Conservation (phyloP, 2,113 vertebrate species). For the Nesogale talazaci region DNA sequence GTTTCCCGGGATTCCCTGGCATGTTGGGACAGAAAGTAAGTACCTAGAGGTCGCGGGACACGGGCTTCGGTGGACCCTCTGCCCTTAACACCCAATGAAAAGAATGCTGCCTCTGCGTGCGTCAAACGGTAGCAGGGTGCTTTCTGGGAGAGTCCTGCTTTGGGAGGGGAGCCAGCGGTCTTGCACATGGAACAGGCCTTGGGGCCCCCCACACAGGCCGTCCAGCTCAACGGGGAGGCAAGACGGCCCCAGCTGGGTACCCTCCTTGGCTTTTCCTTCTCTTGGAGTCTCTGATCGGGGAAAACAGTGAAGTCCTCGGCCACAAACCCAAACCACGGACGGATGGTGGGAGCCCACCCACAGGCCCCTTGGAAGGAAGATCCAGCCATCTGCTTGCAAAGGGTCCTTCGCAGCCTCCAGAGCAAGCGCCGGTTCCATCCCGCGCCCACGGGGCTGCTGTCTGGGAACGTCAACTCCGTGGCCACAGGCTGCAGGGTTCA, state of each 20-base stretch:
- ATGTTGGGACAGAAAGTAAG: constrained; percentile 98
- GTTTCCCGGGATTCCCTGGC: constrained; percentile 94
- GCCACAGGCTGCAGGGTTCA: background rate
- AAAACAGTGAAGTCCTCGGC: background rate
- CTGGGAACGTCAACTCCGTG: background rate
- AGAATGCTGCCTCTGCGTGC: background rate
- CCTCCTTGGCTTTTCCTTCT: background rate
- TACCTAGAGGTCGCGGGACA: background rate
- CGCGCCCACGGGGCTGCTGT: background rate
- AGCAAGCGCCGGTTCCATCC: background rate
- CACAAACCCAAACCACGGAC: background rate
- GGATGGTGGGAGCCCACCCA: background rate
- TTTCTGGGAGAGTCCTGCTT: background rate
- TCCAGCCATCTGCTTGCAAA: background rate
- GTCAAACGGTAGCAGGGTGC: background rate
- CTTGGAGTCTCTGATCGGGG: background rate
- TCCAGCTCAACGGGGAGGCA: background rate
- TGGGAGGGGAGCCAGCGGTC: background rate
- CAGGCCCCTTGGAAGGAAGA: background rate
- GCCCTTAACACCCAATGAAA: background rate
- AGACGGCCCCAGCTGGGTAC: background rate
- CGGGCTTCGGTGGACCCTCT: background rate
- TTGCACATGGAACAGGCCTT: too few relatives aligned
- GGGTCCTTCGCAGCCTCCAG: background rate
- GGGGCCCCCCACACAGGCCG: background rate